Conservation (phyloP, 2,113 vertebrate species). For the Sapayoa aenigma region DNA sequence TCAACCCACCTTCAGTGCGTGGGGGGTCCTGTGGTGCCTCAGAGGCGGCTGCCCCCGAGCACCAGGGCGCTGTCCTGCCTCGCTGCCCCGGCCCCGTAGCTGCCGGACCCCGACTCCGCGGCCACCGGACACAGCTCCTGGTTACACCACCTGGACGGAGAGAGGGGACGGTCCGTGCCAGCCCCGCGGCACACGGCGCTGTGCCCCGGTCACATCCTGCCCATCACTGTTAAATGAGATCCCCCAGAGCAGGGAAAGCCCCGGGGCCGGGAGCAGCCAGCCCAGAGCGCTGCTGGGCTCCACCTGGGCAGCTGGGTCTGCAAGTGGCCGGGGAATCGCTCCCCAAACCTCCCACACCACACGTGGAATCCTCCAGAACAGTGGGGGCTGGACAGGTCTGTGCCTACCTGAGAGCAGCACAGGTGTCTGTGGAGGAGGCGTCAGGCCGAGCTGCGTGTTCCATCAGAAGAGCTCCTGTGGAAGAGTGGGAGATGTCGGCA, state of each 20-base stretch:
- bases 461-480: slow-evolving; percentile 78
- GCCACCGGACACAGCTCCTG: slow-evolving; percentile 78
- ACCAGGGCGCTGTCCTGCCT: slow-evolving; percentile 60
- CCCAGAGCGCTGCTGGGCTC: rapidly evolving
- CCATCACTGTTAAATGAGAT: rapidly evolving
- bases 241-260: neutral
- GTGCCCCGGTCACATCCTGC: neutral
- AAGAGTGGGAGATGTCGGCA: rapidly evolving
- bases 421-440: slow-evolving; percentile 64
- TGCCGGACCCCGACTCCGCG: slow-evolving; percentile 43
- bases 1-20: neutral
- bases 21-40: neutral
- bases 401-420: slow-evolving; percentile 70
- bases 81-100: slow-evolving; percentile 45
- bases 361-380: rapidly evolving
- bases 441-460: slow-evolving; percentile 74
- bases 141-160: slow-evolving; percentile 78
- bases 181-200: rapidly evolving
- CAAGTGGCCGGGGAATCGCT: rapidly evolving
- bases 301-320: too few relatives aligned
- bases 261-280: neutral
- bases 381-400: rapidly evolving
- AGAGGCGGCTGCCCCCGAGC: slow-evolving; percentile 46
- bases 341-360: rapidly evolving
- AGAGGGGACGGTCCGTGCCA: neutral